phyloP scores from a whole-genome alignment of 53 echinoderm and acorn worm genomes.

The Holothuria leucospilota region DNA sequence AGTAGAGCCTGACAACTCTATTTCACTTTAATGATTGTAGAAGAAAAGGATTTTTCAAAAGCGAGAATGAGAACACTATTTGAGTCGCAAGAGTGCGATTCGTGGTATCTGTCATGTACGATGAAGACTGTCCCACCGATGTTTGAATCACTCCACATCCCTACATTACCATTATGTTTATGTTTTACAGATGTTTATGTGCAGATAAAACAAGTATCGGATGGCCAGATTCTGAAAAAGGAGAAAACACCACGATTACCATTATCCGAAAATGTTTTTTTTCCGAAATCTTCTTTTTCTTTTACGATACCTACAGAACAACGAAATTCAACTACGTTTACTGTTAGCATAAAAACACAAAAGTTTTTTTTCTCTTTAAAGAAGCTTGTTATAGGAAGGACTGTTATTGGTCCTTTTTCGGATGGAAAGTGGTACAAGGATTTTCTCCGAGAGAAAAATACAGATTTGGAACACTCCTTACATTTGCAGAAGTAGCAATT shows the following conservation, averaged over 20 bases:
- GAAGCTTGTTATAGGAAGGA: not conserved
- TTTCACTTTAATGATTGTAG: too few relatives aligned
- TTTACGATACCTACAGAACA: conserved; percentile 7
- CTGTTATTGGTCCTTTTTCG: not conserved
- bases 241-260: not conserved
- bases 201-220: conserved; percentile 19
- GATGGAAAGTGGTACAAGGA: conserved; percentile 34
- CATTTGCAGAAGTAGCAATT: not conserved
- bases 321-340: conserved; percentile 10
- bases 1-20: too few relatives aligned
- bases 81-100: too few relatives aligned
- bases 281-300: not conserved
- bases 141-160: too few relatives aligned
- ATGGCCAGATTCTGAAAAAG: conserved; percentile 8
- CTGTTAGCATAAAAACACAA: conserved; percentile 13
- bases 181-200: conserved; percentile 18
- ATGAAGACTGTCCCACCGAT: too few relatives aligned
- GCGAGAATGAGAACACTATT: too few relatives aligned
- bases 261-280: conserved; percentile 4
- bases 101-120: too few relatives aligned
- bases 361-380: not conserved
- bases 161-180: not conserved
- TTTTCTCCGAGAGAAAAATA: not conserved
- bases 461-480: conserved; percentile 8
- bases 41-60: too few relatives aligned